Conservation (phyloP, 92 coral and sea anemone genomes). For the Epizoanthus rinbou region DNA sequence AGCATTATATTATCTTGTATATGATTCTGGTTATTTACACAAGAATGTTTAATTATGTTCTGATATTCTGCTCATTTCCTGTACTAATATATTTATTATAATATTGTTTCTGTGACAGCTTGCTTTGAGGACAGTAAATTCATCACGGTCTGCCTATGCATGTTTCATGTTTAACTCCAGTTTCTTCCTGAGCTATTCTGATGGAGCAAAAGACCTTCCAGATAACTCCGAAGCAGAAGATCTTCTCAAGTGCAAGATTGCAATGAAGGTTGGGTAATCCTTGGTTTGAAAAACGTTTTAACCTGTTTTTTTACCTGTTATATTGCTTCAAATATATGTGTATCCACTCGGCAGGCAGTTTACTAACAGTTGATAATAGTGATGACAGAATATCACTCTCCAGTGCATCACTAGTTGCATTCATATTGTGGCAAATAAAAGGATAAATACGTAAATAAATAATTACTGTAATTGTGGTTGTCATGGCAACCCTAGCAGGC, state of each 20-base stretch:
- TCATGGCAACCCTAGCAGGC: too few species aligned
- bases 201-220: conserved; percentile 73
- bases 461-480: too few species aligned
- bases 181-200: conserved; percentile 90
- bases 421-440: too few species aligned
- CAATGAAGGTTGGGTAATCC: conserved; percentile 74
- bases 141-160: conserved; percentile 96
- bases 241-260: conserved; percentile 88
- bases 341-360: too few species aligned
- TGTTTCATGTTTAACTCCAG: conserved; percentile 86
- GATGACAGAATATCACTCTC: too few species aligned
- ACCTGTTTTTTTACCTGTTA: too few species aligned
- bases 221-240: conserved; percentile 79
- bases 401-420: too few species aligned
- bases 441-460: too few species aligned
- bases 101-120: conserved; percentile 52
- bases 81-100: not conserved
- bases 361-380: too few species aligned
- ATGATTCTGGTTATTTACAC: not conserved
- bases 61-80: not conserved
- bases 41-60: not conserved
- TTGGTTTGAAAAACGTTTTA: not conserved
- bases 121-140: conserved; percentile 93
- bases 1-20: too few species aligned
- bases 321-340: too few species aligned